Evolutionary conservation across 2,113 vertebrate species (phyloP), one percentile per base, ranked within the genome.

Genomic region (Salvelinus sp.): DNA sequence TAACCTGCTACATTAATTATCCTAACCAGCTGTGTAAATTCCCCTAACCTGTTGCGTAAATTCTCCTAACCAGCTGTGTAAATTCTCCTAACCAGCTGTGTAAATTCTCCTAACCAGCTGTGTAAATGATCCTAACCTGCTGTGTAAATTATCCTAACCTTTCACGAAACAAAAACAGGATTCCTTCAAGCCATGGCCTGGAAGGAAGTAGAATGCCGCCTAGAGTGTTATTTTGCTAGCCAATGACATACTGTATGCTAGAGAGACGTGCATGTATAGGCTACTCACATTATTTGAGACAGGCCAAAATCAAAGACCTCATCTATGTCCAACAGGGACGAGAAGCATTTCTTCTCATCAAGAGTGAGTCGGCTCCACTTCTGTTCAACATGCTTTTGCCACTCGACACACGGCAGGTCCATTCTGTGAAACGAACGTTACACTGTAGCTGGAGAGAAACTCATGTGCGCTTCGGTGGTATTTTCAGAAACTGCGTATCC

Each of bases 401-500:
- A 94, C 73, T 77, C 86, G 5, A 67, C 1, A 18, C 87, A 88
- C 0, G 93, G 92, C 6, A 92, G 76, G 76, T 93, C 92, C 93
- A 94, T 94, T 67, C 1, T 22, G 23, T 33, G 9, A 54, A 25
- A 6, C 54, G 13, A 10, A 67, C 0, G 6, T 18, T 57, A 22
- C 13, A 3, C 18, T 10, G 14, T 9, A 25, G 18, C 3, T 25
- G 14, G 6, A 3, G 28, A 33, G 4, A n/a, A 68, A 68, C 30
- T 38, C 30, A 20, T n/a, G 23, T 18, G 4, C 16, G 66, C 28
- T 7, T 28, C 10, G 28, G 27, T 18, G 18, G 66, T 33, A 30
- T 38, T 38, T 33, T n/a, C 18, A 20, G 18, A 16, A 14, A 12
- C 30, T 68, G 28, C 9, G 30, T 3, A 20, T 4, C 66, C 18